Conservation (phyloP, 2,797 vertebrate genomes). For the Eidolon dupreanum region DNA sequence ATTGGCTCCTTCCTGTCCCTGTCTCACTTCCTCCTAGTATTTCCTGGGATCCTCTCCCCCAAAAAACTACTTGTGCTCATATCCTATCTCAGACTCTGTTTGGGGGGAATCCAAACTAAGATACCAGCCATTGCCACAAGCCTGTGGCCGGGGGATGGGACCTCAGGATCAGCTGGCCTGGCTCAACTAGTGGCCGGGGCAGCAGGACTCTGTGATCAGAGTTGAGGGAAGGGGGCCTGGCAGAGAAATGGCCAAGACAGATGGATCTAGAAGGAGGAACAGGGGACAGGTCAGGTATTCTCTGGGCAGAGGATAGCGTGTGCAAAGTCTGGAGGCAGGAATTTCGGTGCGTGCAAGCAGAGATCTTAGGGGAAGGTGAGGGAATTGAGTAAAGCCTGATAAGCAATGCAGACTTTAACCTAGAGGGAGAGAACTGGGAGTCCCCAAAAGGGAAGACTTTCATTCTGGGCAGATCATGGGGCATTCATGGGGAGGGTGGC, state of each 20-base stretch:
- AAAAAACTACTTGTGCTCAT: background rate
- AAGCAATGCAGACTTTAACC: background rate
- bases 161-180: background rate
- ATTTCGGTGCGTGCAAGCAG: too few relatives aligned
- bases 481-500: background rate
- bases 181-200: background rate
- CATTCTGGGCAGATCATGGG: background rate
- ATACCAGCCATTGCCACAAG: background rate
- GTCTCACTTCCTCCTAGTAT: background rate
- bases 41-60: background rate
- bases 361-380: too few relatives aligned
- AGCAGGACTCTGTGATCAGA: background rate
- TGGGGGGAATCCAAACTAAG: background rate
- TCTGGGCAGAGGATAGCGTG: fast-evolving
- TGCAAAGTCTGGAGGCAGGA: background rate
- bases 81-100: background rate
- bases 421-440: background rate
- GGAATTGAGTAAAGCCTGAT: background rate
- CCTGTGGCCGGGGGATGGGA: background rate
- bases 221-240: too few relatives aligned
- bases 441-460: background rate
- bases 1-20: background rate
- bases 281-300: background rate
- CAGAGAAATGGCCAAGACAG: background rate
- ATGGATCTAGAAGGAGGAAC: background rate